phyloP scores from a whole-genome alignment of 2,888 invertebrate genomes.

The Dicycla oo region DNA sequence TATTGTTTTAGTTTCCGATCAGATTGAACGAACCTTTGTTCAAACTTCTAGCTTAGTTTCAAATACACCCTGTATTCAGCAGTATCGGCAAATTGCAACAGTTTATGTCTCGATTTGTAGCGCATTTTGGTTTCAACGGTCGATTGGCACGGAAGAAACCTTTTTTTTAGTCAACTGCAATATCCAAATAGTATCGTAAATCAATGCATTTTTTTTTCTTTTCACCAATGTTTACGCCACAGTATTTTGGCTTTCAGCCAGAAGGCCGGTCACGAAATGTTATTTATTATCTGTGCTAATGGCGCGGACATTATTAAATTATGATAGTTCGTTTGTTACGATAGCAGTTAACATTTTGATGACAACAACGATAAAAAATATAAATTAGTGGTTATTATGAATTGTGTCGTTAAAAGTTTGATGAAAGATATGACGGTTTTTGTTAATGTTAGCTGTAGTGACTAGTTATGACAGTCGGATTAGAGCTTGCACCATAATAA shows the following conservation, averaged over 20 bases:
- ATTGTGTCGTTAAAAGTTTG: constrained; percentile 49
- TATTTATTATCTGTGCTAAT: constrained; percentile 79
- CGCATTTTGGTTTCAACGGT: constrained; percentile 58
- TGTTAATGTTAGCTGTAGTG: constrained; percentile 12
- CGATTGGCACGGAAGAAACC: constrained; percentile 60
- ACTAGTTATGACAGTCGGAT: constrained; percentile 9
- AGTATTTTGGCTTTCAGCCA: constrained; percentile 72
- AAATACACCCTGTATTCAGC: constrained; percentile 50
- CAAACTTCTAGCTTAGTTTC: constrained; percentile 33
- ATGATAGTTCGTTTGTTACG: constrained; percentile 78
- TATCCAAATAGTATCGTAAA: constrained; percentile 59
- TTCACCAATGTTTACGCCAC: constrained; percentile 65
- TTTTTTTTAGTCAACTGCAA: constrained; percentile 44
- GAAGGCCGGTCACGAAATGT: constrained; percentile 71
- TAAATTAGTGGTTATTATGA: constrained; percentile 57
- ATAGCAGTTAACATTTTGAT: constrained; percentile 69
- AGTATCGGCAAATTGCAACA: constrained; percentile 51
- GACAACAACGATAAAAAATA: constrained; percentile 57
- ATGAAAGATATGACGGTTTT: constrained; percentile 40
- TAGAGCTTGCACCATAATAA: background rate
- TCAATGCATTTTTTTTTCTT: constrained; percentile 72
- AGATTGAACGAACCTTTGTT: constrained; percentile 39
- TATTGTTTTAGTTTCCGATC: constrained; percentile 37
- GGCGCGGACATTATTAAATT: constrained; percentile 80
- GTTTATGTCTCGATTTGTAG: constrained; percentile 54